phyloP scores from a whole-genome alignment of 2,797 vertebrate genomes.

The Gallinago stenura region DNA sequence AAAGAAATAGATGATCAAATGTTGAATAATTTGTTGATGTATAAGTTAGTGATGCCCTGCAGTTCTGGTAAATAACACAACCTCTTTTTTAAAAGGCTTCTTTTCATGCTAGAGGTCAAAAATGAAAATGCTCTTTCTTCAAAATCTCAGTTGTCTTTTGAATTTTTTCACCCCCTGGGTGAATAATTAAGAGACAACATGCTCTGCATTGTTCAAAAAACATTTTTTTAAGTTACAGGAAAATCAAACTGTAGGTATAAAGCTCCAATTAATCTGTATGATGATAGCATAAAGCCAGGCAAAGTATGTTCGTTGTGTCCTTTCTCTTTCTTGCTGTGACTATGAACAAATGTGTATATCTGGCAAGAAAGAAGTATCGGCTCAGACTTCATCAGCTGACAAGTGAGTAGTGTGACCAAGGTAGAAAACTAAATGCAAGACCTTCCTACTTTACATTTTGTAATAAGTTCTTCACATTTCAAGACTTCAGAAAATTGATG shows the following conservation, averaged over 20 bases:
- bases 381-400: not conserved
- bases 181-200: slow-evolving; percentile 34
- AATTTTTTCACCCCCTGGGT: not conserved
- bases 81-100: not conserved
- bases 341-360: not conserved
- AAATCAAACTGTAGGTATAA: not conserved
- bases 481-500: not conserved
- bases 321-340: not conserved
- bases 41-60: not conserved
- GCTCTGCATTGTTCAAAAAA: not conserved
- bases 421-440: not conserved
- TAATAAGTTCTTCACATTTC: not conserved
- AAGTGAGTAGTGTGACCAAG: not conserved
- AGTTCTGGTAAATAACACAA: slow-evolving; percentile 28
- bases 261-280: not conserved
- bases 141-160: not conserved
- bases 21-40: not conserved
- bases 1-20: slow-evolving; percentile 34
- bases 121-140: slow-evolving; percentile 1
- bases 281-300: not conserved
- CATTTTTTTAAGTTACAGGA: not conserved
- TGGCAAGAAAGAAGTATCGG: not conserved
- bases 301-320: not conserved
- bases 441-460: not conserved
- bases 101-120: slow-evolving; percentile 4